Conservation (phyloP, 2,113 vertebrate genomes). For the Entomyzon cyanotis region DNA sequence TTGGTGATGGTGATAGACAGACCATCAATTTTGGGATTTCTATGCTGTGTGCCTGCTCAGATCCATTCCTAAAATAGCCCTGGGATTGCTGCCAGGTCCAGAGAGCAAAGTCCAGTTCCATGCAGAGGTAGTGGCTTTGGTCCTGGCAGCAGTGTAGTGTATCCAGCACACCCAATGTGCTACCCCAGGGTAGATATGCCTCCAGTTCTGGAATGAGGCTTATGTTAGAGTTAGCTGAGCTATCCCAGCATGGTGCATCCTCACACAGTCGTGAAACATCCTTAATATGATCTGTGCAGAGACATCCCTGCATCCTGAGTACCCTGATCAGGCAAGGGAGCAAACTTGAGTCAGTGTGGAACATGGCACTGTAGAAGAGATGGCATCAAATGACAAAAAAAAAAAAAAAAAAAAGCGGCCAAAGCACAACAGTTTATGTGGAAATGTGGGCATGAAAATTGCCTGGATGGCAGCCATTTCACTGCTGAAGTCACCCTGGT, state of each 20-base stretch:
- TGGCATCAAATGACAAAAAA: neutral
- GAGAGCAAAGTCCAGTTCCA: neutral
- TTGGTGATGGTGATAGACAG: neutral
- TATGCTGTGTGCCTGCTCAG: neutral
- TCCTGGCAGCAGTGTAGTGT: neutral
- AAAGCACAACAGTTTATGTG: neutral
- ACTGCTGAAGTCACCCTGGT: neutral
- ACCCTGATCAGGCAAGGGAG: neutral
- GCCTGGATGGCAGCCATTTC: neutral
- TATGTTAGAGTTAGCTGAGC: neutral
- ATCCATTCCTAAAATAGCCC: neutral
- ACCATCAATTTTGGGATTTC: neutral
- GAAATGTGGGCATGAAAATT: neutral
- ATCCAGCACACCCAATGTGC: fast-evolving
- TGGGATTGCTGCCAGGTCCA: neutral
- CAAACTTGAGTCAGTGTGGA: neutral
- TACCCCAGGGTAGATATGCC: neutral
- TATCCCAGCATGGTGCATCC: neutral
- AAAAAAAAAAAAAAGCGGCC: neutral
- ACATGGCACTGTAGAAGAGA: neutral
- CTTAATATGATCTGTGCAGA: neutral
- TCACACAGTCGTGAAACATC: neutral
- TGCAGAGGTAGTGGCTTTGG: neutral
- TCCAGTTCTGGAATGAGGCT: neutral
- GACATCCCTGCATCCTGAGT: neutral